Conservation (phyloP, 1,140 invertebrate species). For the Charaxes varanes region DNA sequence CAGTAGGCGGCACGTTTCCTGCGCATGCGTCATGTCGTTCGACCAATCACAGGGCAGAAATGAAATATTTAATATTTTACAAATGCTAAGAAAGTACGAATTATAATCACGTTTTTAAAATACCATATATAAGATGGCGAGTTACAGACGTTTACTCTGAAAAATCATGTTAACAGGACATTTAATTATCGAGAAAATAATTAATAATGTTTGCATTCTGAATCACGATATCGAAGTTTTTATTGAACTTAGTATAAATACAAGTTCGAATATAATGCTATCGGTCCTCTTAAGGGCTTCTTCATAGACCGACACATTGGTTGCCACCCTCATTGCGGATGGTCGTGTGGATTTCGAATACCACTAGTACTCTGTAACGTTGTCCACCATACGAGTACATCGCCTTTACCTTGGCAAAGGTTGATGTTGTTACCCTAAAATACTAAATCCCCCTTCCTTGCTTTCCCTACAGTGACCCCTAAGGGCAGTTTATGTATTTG, state of each 20-base stretch:
- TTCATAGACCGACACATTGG: slow-evolving; percentile 2
- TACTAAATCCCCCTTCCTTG: not conserved
- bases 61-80: too few species aligned
- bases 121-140: too few species aligned
- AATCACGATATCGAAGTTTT: slow-evolving; percentile 9
- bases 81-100: too few species aligned
- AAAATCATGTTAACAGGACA: too few species aligned
- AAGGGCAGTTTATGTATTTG: not conserved
- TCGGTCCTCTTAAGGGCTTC: slow-evolving; percentile 4
- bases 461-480: not conserved
- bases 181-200: too few species aligned
- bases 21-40: not conserved
- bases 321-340: not conserved
- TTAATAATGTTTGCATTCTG: too few species aligned
- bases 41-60: not conserved
- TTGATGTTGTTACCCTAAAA: not conserved
- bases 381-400: too few species aligned
- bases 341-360: not conserved
- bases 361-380: not conserved
- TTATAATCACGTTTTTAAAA: too few species aligned
- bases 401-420: too few species aligned
- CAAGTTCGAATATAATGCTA: not conserved
- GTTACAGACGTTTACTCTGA: too few species aligned
- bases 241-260: slow-evolving; percentile 6
- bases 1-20: not conserved